phyloP scores from a whole-genome alignment of 2,888 invertebrate genomes.

The Drosophila meridiana region DNA sequence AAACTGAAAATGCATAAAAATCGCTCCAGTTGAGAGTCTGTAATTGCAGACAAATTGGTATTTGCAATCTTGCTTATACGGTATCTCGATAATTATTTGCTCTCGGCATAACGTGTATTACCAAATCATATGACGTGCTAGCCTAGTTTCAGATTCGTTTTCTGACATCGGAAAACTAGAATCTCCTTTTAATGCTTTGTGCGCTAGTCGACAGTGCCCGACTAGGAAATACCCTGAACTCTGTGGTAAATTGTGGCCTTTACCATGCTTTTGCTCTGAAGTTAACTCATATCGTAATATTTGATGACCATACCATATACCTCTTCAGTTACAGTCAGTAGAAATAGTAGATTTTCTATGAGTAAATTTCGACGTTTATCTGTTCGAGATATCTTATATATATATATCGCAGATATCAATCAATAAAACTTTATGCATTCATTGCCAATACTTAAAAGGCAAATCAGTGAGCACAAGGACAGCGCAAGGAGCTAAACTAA shows the following conservation, averaged over 20 bases:
- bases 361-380: not conserved
- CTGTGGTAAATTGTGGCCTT: not conserved
- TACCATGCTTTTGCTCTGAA: not conserved
- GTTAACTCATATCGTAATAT: not conserved
- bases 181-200: too few species aligned
- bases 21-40: too few species aligned
- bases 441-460: not conserved
- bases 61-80: too few species aligned
- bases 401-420: not conserved
- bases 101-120: too few species aligned
- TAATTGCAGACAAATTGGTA: too few species aligned
- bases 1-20: too few species aligned
- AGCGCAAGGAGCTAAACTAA: not conserved
- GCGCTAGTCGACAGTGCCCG: not conserved
- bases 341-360: not conserved
- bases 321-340: not conserved
- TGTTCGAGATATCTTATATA: not conserved
- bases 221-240: not conserved
- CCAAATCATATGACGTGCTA: too few species aligned
- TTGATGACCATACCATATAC: not conserved
- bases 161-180: too few species aligned
- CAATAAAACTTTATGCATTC: not conserved
- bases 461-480: not conserved
- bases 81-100: too few species aligned
- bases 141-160: too few species aligned